phyloP scores from a whole-genome alignment of 2,113 vertebrate species.

The Scortum barcoo region DNA sequence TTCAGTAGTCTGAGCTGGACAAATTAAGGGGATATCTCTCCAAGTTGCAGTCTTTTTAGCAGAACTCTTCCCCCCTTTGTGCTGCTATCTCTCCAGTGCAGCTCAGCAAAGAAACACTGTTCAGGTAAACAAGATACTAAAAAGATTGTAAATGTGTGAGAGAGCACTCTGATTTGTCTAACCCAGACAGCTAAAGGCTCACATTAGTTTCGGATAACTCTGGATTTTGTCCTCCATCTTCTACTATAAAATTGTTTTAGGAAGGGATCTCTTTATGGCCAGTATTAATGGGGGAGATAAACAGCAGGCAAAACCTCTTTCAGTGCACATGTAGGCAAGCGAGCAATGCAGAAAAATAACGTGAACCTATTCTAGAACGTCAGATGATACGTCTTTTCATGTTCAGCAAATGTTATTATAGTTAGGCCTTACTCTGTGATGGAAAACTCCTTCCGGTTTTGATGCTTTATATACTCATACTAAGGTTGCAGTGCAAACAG shows the following conservation, averaged over 20 bases:
- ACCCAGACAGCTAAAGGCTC: constrained; percentile 1
- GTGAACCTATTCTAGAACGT: too few species aligned
- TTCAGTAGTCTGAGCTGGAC: neutral
- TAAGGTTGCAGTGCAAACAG: neutral
- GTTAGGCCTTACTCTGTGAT: too few species aligned
- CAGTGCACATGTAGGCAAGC: too few species aligned
- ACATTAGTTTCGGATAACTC: neutral
- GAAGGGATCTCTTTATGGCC: neutral
- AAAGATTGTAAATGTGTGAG: neutral
- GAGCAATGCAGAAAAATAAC: too few species aligned
- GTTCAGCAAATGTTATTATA: too few species aligned
- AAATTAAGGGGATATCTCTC: neutral
- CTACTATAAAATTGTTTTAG: neutral
- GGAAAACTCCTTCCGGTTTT: too few species aligned
- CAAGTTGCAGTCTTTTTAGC: neutral
- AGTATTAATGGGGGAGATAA: neutral
- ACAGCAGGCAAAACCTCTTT: too few species aligned
- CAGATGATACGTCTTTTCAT: neutral
- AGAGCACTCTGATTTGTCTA: neutral
- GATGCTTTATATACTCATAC: neutral
- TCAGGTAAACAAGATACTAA: neutral
- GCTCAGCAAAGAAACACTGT: neutral
- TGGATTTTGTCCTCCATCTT: neutral
- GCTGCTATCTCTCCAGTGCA: neutral
- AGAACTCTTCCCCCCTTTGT: neutral